Evolutionary conservation across 1,140 invertebrate species (phyloP).

Genomic region (Chironomus striatipennis): DNA sequence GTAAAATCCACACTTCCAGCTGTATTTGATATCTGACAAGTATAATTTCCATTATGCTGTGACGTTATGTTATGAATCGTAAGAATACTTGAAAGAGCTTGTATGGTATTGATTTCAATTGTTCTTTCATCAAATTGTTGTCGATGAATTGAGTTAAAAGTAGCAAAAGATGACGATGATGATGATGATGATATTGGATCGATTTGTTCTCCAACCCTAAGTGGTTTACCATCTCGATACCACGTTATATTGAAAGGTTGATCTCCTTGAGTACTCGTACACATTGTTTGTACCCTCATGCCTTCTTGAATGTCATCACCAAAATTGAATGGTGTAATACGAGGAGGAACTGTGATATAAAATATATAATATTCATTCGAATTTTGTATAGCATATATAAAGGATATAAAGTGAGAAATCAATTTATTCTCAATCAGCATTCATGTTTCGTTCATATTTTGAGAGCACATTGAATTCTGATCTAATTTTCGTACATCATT

Average conservation of each 20-base stretch:
- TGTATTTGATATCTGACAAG: slow-evolving; percentile 53
- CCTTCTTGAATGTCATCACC: slow-evolving; percentile 59
- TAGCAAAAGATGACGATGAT: slow-evolving; percentile 36
- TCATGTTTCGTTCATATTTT: too few species aligned
- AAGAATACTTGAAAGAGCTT: slow-evolving; percentile 48
- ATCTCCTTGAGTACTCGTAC: slow-evolving; percentile 67
- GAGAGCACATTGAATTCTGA: too few species aligned
- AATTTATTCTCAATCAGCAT: too few species aligned
- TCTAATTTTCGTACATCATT: too few species aligned
- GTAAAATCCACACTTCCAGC: slow-evolving; percentile 50
- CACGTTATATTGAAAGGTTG: slow-evolving; percentile 63
- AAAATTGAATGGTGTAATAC: slow-evolving; percentile 53
- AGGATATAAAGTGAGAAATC: too few species aligned
- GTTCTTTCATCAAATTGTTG: slow-evolving; percentile 31
- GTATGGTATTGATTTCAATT: slow-evolving; percentile 27
- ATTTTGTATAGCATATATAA: too few species aligned
- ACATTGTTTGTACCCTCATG: slow-evolving; percentile 66
- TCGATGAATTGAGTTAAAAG: slow-evolving; percentile 36
- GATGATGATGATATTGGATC: slow-evolving; percentile 34
- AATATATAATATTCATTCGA: slow-evolving; percentile 25
- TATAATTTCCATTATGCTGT: slow-evolving; percentile 56
- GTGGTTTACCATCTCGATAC: slow-evolving; percentile 46
- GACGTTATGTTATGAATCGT: slow-evolving; percentile 53
- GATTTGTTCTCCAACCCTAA: slow-evolving; percentile 29
- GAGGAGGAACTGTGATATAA: slow-evolving; percentile 48